phyloP scores from a whole-genome alignment of 2,113 vertebrate species.

The Lichenostomus cassidix region DNA sequence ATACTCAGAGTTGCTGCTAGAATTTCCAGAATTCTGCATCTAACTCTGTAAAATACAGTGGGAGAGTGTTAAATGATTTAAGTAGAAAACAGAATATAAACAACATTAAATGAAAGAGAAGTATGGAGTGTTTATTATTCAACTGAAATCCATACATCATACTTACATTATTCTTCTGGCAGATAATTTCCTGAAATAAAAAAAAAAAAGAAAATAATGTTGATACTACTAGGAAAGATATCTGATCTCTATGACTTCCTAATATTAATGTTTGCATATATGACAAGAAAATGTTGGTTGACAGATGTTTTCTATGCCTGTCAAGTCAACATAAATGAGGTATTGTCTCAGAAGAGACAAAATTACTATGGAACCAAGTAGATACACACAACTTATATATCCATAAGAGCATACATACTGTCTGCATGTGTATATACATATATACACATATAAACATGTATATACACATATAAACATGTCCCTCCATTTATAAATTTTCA shows the following conservation, averaged over 20 bases:
- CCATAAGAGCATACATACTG: background rate
- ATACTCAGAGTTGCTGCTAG: background rate
- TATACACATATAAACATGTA: background rate
- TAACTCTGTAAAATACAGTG: background rate
- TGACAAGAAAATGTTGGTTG: background rate
- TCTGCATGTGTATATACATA: background rate
- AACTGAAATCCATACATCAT: constrained; percentile 9
- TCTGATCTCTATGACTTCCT: background rate
- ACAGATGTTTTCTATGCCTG: background rate
- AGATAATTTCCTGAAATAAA: constrained; percentile 90
- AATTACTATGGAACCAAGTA: background rate
- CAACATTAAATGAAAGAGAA: background rate
- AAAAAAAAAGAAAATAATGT: background rate
- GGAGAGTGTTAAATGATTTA: background rate
- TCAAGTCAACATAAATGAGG: background rate
- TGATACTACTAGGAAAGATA: background rate
- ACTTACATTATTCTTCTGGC: constrained; percentile 99
- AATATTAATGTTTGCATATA: background rate
- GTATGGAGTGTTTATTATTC: background rate
- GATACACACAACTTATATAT: background rate
- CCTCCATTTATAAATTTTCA: background rate
- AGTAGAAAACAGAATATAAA: background rate
- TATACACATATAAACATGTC: background rate
- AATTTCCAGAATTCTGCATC: constrained; percentile 3
- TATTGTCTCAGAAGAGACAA: background rate